A percentile compares a stretch with the other conserved stretches of the same genome.
Evolutionary conservation across 1,140 invertebrate species (phyloP).

Genomic region (Pygmarrhopalites habei): DNA sequence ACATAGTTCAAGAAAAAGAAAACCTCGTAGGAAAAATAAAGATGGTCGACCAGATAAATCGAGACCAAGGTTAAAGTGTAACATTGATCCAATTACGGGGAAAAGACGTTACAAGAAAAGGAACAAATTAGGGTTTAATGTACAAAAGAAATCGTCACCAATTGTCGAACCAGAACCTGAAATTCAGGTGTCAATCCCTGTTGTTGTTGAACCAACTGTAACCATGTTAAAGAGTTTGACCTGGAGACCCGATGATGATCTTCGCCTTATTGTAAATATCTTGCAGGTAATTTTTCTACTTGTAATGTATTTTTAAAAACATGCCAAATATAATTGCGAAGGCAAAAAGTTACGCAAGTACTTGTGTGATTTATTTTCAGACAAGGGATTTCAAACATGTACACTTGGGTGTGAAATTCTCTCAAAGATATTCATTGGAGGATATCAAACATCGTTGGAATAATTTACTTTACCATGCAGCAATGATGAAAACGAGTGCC

Average conservation of each 20-base stretch:
- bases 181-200: neutral
- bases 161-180: no score
- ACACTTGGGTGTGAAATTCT: slow-evolving; percentile 89
- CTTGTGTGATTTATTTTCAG: slow-evolving; percentile 49
- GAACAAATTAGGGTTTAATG: neutral
- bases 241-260: slow-evolving; percentile 96
- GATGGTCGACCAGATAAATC: neutral
- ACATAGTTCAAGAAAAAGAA: neutral
- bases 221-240: neutral
- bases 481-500: slow-evolving; percentile 75
- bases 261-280: slow-evolving; percentile 84
- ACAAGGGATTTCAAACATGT: slow-evolving; percentile 80
- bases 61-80: slow-evolving; percentile 14
- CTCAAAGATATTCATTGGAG: slow-evolving; percentile 85
- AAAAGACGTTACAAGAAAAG: slow-evolving; percentile 18
- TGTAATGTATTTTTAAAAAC: neutral
- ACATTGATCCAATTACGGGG: slow-evolving; percentile 20
- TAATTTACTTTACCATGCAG: slow-evolving; percentile 84
- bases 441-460: slow-evolving; percentile 96
- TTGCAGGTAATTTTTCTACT: slow-evolving; percentile 63
- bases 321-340: no score
- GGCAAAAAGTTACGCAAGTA: no score
- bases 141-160: neutral
- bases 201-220: neutral
- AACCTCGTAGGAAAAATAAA: neutral